phyloP scores from a whole-genome alignment of 1,140 invertebrate genomes.

The Drosophila trapezifrons region DNA sequence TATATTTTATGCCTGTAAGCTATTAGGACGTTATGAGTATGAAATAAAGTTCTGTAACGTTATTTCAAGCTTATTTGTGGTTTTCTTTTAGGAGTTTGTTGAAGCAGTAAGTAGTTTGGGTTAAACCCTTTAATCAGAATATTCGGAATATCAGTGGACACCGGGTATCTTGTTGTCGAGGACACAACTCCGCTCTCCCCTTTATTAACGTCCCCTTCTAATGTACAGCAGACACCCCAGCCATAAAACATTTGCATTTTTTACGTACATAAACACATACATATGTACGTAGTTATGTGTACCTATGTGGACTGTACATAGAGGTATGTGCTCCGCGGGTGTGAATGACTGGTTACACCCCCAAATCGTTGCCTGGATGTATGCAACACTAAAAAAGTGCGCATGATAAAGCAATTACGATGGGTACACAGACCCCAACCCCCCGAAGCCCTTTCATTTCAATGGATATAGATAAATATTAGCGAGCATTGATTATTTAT shows the following conservation, averaged over 20 bases:
- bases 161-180: slow-evolving; percentile 48
- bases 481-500: slow-evolving; percentile 38
- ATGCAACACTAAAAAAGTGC: slow-evolving; percentile 81
- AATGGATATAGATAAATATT: slow-evolving; percentile 56
- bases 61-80: no score
- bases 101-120: not conserved
- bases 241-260: slow-evolving; percentile 75
- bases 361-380: slow-evolving; percentile 65
- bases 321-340: slow-evolving; percentile 40
- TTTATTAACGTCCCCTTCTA: slow-evolving; percentile 25
- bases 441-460: slow-evolving; percentile 13
- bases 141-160: slow-evolving; percentile 19
- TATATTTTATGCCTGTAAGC: no score
- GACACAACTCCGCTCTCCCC: slow-evolving; percentile 12
- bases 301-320: slow-evolving; percentile 42
- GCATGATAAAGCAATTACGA: slow-evolving; percentile 57
- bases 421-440: slow-evolving; percentile 24
- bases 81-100: not conserved
- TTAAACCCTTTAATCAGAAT: not conserved
- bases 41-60: no score
- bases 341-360: slow-evolving; percentile 60
- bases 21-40: no score
- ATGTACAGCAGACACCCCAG: slow-evolving; percentile 43
- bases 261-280: slow-evolving; percentile 54
- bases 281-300: slow-evolving; percentile 29